Evolutionary conservation across 2,113 vertebrate genomes (phyloP), one percentile per base, ranked within the genome.

Genomic region (Ramphastos sulfuratus): DNA sequence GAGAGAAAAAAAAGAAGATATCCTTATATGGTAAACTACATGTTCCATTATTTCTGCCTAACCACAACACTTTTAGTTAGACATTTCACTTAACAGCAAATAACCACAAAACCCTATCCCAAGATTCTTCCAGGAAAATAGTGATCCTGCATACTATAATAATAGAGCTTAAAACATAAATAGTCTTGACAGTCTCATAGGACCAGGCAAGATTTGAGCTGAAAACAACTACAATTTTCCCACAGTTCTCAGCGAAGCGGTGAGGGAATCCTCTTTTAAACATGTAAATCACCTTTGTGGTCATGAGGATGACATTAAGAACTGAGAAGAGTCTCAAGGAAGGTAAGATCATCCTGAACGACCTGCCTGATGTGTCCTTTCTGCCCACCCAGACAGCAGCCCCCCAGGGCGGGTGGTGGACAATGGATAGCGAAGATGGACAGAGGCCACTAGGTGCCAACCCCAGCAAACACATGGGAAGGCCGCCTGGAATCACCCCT

Each of bases 41-140:
- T 59, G 46, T 76, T 87, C 46, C 9, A 46, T 82, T 92, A 56
- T 87, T 87, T 94, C 59, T 82, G 18, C 69, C 54, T 83, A 87
- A 92, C 74, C 66, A 54, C 71, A 66, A 25, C 61, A 76, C n/a
- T 82, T 92, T 73, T 96, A 69, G 92, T 90, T 91, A 92, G 74
- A 66, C 46, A 20, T 84, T 86, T 35, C 27, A 70, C 17, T 90
- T 88, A 84, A 66, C 11, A 88, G 33, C 10, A 90, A 87, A 71
- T n/a, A 90, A 79, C 31, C 42, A 37, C 60, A 82, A 82, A 86
- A 7, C 8, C 16, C 23, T 67, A 56, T 72, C n/a, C 63, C 30
- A 79, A 59, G 60, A 82, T 93, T 92, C 25, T 94, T 92, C 63
- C 71, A 87, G 46, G 71, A 93, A 93, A 92, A 85, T 56, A 84